These are phyloP conservation scores for Melieria picta DNA, from an alignment of 2,888 invertebrate genomes.

Conservation along the genomic window DNA sequence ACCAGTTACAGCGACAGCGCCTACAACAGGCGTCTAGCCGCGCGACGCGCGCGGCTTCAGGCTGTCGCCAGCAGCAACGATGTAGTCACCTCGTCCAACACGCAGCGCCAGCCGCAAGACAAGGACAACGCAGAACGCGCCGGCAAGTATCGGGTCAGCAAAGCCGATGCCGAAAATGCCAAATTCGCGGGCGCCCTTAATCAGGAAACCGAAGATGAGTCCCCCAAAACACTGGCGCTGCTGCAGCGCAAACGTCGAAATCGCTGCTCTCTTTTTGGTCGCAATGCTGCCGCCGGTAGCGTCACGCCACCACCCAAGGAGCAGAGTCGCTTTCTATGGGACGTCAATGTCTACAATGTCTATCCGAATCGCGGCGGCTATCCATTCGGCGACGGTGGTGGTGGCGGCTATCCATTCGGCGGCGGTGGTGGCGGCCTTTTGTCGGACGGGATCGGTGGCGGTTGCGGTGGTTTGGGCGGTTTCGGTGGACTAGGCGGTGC, in stretches of 20 bases:
- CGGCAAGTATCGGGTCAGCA: slow-evolving; percentile 38
- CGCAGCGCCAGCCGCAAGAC: neutral
- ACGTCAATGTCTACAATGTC: slow-evolving; percentile 61
- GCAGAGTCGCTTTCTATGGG: slow-evolving; percentile 62
- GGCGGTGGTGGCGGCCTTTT: slow-evolving; percentile 29
- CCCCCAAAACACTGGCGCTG: slow-evolving; percentile 45
- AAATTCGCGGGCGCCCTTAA: slow-evolving; percentile 60
- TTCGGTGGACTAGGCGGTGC: slow-evolving; percentile 33
- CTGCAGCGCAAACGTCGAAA: slow-evolving; percentile 36
- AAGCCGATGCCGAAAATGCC: slow-evolving; percentile 56
- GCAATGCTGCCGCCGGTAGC: slow-evolving; percentile 42
- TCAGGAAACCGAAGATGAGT: slow-evolving; percentile 50
- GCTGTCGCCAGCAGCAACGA: slow-evolving; percentile 19
- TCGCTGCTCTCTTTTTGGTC: slow-evolving; percentile 53
- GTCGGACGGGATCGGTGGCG: neutral
- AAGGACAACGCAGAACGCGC: neutral
- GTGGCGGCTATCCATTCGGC: slow-evolving; percentile 39
- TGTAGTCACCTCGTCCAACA: neutral
- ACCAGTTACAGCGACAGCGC: slow-evolving; percentile 9
- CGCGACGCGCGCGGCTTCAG: neutral
- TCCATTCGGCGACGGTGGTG: too few relatives aligned
- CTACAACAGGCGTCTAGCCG: slow-evolving; percentile 12
- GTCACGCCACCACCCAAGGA: slow-evolving; percentile 47
- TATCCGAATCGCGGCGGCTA: slow-evolving; percentile 49
- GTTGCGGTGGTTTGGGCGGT: slow-evolving; percentile 23